phyloP scores from a whole-genome alignment of 2,888 invertebrate genomes.

The Stenotaenia linearis region DNA sequence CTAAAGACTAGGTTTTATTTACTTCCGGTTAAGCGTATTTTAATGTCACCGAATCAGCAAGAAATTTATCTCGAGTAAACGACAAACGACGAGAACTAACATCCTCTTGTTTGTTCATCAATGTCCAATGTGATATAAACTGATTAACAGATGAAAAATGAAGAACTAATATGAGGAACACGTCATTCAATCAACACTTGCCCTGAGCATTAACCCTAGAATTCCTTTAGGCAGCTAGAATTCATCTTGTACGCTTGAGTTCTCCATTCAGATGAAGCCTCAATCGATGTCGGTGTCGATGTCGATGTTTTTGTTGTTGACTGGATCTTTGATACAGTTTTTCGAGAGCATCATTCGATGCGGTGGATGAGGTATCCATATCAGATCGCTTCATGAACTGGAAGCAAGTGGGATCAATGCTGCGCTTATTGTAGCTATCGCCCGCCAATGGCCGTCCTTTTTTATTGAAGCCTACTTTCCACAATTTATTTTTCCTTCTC shows the following conservation, averaged over 20 bases:
- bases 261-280: not conserved
- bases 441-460: conserved; percentile 37
- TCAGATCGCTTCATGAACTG: conserved; percentile 26
- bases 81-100: not conserved
- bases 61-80: conserved; percentile 16
- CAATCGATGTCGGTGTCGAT: not conserved
- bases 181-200: not conserved
- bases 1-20: not conserved
- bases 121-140: not conserved
- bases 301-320: not conserved
- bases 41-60: conserved; percentile 17
- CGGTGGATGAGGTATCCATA: not conserved
- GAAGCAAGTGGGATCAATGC: conserved; percentile 4
- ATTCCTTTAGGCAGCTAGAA: conserved; percentile 5
- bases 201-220: conserved; percentile 19
- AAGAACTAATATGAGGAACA: not conserved
- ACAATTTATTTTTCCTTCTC: conserved; percentile 17
- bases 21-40: conserved; percentile 18
- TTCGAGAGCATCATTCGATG: not conserved
- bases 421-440: conserved; percentile 29
- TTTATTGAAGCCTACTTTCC: conserved; percentile 38
- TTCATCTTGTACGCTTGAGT: not conserved
- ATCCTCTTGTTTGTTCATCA: not conserved
- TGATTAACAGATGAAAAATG: conserved; percentile 8
- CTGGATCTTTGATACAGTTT: not conserved